These are phyloP conservation scores for Mactromeris polynyma DNA, from an alignment of 2,888 invertebrate genomes.

Conservation along the genomic window DNA sequence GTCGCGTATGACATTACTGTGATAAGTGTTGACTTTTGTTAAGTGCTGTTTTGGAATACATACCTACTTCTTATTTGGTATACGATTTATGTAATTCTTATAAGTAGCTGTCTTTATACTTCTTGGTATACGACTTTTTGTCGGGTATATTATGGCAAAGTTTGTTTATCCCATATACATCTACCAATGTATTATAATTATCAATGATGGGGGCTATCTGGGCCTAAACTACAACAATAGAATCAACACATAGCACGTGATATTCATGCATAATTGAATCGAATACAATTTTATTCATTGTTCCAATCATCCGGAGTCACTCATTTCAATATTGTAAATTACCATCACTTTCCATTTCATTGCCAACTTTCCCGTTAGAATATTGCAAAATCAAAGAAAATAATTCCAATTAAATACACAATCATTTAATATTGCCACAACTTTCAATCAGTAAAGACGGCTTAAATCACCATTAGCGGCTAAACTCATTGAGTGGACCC, in stretches of 20 bases:
- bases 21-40: too few relatives aligned
- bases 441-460: conserved; percentile 15
- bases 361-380: not conserved
- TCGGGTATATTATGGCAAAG: too few relatives aligned
- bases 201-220: too few relatives aligned
- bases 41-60: too few relatives aligned
- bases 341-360: not conserved
- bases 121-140: too few relatives aligned
- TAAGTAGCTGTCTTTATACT: too few relatives aligned
- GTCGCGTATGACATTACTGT: too few relatives aligned
- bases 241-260: not conserved
- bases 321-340: not conserved
- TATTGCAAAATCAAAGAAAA: not conserved
- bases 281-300: not conserved
- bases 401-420: conserved; percentile 21
- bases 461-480: conserved; percentile 15
- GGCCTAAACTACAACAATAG: too few relatives aligned
- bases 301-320: not conserved
- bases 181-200: too few relatives aligned
- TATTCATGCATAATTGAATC: not conserved
- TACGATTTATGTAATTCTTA: too few relatives aligned
- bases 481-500: conserved; percentile 28
- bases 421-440: conserved; percentile 14
- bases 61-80: too few relatives aligned
- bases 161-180: too few relatives aligned